Percentiles rank a stretch among this genome's conserved stretches.
phyloP scores from a whole-genome alignment of 2,888 invertebrate species.

The Apodemia hepburni region DNA sequence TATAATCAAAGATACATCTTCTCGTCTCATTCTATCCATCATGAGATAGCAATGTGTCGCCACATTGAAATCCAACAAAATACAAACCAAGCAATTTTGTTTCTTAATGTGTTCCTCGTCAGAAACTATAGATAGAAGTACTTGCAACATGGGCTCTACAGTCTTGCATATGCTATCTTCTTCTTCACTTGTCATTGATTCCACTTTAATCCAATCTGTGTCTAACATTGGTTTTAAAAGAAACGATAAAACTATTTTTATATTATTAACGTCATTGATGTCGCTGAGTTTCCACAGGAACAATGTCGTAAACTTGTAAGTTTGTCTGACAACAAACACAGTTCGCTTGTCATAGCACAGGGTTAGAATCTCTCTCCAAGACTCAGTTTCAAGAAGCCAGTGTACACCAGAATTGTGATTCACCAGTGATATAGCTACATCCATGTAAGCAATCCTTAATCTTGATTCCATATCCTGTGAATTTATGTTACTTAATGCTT shows the following conservation, averaged over 20 bases:
- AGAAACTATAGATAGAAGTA: constrained; percentile 77
- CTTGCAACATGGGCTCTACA: constrained; percentile 78
- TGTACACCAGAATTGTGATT: constrained; percentile 82
- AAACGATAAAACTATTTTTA: constrained; percentile 65
- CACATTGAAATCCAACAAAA: constrained; percentile 53
- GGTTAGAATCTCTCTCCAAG: constrained; percentile 83
- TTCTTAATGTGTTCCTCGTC: constrained; percentile 65
- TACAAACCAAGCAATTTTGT: constrained; percentile 46
- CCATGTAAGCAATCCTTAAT: constrained; percentile 83
- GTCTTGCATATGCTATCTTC: constrained; percentile 72
- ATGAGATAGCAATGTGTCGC: constrained; percentile 54
- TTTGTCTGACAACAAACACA: constrained; percentile 85
- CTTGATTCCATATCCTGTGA: constrained; percentile 74
- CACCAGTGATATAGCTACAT: constrained; percentile 80
- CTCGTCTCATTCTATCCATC: constrained; percentile 58
- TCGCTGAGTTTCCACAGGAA: constrained; percentile 79
- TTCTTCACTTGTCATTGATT: constrained; percentile 67
- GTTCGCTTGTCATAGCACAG: constrained; percentile 84
- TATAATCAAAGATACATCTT: constrained; percentile 64
- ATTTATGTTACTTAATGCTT: constrained; percentile 48
- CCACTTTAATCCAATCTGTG: constrained; percentile 70
- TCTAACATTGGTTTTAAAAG: constrained; percentile 81
- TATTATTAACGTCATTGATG: constrained; percentile 60
- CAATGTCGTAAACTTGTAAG: constrained; percentile 81
- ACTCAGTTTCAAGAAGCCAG: constrained; percentile 82